Base-by-base conservation (phyloP, 2,888 invertebrate genomes). In the Eucriotettix oculatus region DNA sequence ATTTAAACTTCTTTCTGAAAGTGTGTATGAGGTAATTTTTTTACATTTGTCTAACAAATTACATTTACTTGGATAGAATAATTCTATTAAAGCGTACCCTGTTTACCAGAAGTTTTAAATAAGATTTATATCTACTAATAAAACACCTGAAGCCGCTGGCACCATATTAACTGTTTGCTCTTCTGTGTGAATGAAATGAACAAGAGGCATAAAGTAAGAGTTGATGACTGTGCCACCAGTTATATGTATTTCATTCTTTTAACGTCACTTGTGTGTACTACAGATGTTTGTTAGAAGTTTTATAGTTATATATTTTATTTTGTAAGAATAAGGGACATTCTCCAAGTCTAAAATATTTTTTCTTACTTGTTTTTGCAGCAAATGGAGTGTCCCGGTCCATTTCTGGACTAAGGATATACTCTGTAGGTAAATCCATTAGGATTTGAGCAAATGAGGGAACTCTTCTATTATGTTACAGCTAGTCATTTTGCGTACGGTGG, bases 361-460 rank as follows among this genome's bases (percentile, higher is more conserved):
- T 60, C 58, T 62, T 60, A 59, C 62, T 64, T 66, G 60, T 73
- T 73, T 75, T 76, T 77, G 69, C 76, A 77, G 77, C 76, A 70
- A 74, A 75, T 72, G 76, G 76, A 74, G 75, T 76, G 69, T 75
- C 76, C 71, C 74, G 76, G 73, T 73, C 76, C 72, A 69, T 70
- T 67, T 68, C 69, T 66, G 71, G 70, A 67, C 74, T 76, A 72
- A 75, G 75, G 75, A 75, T 76, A 71, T 72, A 73, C 69, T 75
- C 76, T 76, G 77, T 77, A 76, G 74, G 77, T 77, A 77, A 73
- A 71, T 67, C 57, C 17, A 54, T 11, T 29, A n/a, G 40, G 55
- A 40, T n/a, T 55, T 48, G 12, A n/a, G 10, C 40, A n/a, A 41
- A n/a, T 55, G 55, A 55, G 55, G 55, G 40, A 55, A 40, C 55